Base-by-base conservation (phyloP, 30 jellyfish, hydroid and myxozoan genomes). In the Phacellophora camtschatica region DNA sequence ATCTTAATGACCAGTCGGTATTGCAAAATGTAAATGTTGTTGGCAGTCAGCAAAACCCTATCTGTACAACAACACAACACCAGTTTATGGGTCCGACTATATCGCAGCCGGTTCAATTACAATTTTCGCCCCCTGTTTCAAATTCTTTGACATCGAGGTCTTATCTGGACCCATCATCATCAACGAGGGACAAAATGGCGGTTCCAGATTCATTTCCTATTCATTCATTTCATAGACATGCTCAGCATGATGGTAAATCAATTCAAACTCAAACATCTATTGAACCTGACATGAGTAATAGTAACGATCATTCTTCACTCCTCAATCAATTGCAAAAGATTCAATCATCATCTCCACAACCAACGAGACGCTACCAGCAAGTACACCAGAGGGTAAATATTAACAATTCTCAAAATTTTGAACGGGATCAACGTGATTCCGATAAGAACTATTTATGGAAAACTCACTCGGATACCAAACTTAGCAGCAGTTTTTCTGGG, bases 161-260 rank as follows among this genome's bases (percentile, higher is more conserved):
- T 5, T 20, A 11, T 11, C 48, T 73, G 58, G 86, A 53, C 5
- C 32, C 23, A 4, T 12, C 66, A 32, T 28, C 86, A 15, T 63
- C 75, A 12, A 4, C 54, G 6, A 61, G 49, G 36, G 16, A 24
- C 27, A 64, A 34, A 45, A n/a, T 20, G 23, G 43, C 86, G 4
- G 86, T 33, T 10, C 19, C 54, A n/a, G 86, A 73, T 34, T 6
- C 86, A 28, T 7, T 73, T 30, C 23, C 86, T 15, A 13, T 73
- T 74, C 86, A 73, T 31, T 22, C 35, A 74, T 51, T 73, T 15
- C 51, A 56, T 34, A 49, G 53, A 18, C 76, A 73, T 9, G 46
- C 54, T 13, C 68, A 71, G 34, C 59, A 51, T 37, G 75, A 48
- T 73, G 71, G 29, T 13, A 73, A 53, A 32, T 49, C 86, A 4